These are phyloP conservation scores for Phengaris arion DNA, from an alignment of 2,888 invertebrate species.

Conservation along the genomic window DNA sequence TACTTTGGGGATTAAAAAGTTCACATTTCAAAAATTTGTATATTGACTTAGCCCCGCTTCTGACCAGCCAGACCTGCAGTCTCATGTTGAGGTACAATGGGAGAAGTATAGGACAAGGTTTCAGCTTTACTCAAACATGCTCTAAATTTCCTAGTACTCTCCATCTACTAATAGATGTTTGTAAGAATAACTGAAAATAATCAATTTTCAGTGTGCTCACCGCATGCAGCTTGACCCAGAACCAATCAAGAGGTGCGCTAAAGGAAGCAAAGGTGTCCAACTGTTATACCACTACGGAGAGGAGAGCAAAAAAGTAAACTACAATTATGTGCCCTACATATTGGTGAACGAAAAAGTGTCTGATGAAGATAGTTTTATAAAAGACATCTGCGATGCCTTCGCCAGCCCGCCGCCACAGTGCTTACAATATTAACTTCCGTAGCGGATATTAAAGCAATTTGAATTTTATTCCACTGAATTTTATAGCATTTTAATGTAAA, in stretches of 20 bases:
- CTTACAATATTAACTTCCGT: background rate
- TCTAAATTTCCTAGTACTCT: too few relatives aligned
- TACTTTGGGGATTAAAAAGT: too few relatives aligned
- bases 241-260: slow-evolving; percentile 80
- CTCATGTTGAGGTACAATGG: too few relatives aligned
- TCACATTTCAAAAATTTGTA: too few relatives aligned
- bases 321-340: slow-evolving; percentile 38
- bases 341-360: slow-evolving; percentile 37
- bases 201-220: slow-evolving; percentile 38
- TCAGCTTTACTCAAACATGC: too few relatives aligned
- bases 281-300: slow-evolving; percentile 40
- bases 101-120: too few relatives aligned
- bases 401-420: slow-evolving; percentile 37
- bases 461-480: background rate
- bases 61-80: too few relatives aligned
- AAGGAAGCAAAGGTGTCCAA: slow-evolving; percentile 35
- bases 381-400: slow-evolving; percentile 38
- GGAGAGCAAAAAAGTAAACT: slow-evolving; percentile 37
- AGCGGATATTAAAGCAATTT: background rate
- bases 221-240: slow-evolving; percentile 32
- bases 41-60: too few relatives aligned
- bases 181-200: too few relatives aligned
- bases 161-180: too few relatives aligned
- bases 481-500: background rate
- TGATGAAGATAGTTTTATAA: slow-evolving; percentile 32